Evolutionary conservation across 30 jellyfish, hydroid and myxozoan species (phyloP), one percentile per base, ranked within the genome.

Genomic region (Turritopsis dohrnii): DNA sequence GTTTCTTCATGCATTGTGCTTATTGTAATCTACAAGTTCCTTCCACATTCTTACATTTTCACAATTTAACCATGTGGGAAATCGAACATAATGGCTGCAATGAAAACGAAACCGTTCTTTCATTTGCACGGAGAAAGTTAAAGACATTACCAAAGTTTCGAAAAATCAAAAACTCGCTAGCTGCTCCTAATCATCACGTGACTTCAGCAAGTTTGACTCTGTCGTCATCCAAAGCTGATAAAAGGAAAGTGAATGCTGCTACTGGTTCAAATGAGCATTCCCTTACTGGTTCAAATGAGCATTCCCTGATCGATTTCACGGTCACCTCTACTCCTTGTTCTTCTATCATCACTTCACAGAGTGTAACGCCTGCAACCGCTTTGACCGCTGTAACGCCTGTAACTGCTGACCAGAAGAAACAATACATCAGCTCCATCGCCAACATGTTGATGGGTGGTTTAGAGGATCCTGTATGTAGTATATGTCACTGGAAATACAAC

Each of bases 401-500:
- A n/a, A n/a, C n/a, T n/a, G n/a, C 60, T 41, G 60, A 41, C 5
- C 9, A 41, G 60, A 41, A 13, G 60, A 41, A 41, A 13, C 60
- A 3, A 13, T 41, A 41, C 60, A 13, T 41, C 5, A 41, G 60
- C 13, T 41, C 60, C 60, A 41, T 53, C 21, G 87, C 66, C 71
- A 25, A 25, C 65, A 52, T 80, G 52, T 22, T 80, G 18, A 30
- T 69, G 52, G 87, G 71, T 3, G 87, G 87, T 28, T 26, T 41
- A 24, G 76, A 82, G 30, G n/a, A 28, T 23, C 25, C 83, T 21
- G 28, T 69, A 9, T 82, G 89, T 52, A 65, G 72, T 21, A 21
- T 82, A 28, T 82, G 89, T 29, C 28, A 52, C 13, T 82, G 89
- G 89, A 30, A 71, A 18, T 82, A 65, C 29, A 29, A 71, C 1